Percentiles rank a stretch among this genome's conserved stretches.
These are phyloP conservation scores for Eucriotettix oculatus DNA, from an alignment of 2,888 invertebrate species.

Conservation along the genomic window DNA sequence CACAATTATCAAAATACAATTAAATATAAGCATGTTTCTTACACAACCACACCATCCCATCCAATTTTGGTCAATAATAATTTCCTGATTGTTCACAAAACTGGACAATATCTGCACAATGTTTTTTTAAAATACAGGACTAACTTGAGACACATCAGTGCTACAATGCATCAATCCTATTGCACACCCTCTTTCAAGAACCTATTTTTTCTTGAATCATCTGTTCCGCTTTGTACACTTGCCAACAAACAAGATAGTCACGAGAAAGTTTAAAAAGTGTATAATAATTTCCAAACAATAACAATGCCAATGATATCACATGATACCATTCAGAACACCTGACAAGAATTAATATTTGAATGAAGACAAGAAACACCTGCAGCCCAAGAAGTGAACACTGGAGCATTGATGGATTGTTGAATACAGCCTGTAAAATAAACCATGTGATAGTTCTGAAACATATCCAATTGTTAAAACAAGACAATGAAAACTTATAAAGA, in stretches of 20 bases:
- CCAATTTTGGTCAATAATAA: too few species aligned
- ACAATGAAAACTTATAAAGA: too few species aligned
- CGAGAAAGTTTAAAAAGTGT: conserved; percentile 77
- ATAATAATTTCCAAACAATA: conserved; percentile 82
- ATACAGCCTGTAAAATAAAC: conserved; percentile 52
- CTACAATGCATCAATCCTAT: too few species aligned
- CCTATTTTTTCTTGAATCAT: conserved; percentile 43
- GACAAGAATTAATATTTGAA: conserved; percentile 63
- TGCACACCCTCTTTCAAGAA: not conserved
- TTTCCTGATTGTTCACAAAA: too few species aligned
- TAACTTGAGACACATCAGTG: too few species aligned
- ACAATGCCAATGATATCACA: conserved; percentile 65
- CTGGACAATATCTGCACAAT: too few species aligned
- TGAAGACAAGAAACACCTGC: conserved; percentile 49
- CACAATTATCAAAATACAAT: too few species aligned
- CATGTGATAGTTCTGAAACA: not conserved
- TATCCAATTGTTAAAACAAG: too few species aligned
- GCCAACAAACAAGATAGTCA: conserved; percentile 72
- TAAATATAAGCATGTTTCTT: too few species aligned
- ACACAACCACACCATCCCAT: too few species aligned
- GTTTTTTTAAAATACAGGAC: too few species aligned
- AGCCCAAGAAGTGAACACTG: conserved; percentile 56
- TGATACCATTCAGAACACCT: conserved; percentile 83
- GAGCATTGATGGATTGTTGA: conserved; percentile 67
- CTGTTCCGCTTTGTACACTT: conserved; percentile 57